These are phyloP conservation scores for Prosopocoilus inquinatus DNA, from an alignment of 2,888 invertebrate genomes.

Conservation along the genomic window DNA sequence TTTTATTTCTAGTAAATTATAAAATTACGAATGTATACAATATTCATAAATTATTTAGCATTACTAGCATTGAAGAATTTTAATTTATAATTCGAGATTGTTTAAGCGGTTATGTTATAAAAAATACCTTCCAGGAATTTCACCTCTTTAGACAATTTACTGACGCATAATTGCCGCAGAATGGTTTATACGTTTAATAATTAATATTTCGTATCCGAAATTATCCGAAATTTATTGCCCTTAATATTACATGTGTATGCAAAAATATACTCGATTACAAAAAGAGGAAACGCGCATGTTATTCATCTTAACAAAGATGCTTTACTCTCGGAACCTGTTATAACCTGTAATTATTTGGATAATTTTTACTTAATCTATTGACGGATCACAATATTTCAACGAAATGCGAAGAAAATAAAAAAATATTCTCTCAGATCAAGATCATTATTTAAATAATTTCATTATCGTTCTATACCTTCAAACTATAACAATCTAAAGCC, in stretches of 20 bases:
- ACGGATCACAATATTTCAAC: too few relatives aligned
- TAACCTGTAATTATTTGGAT: too few relatives aligned
- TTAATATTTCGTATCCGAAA: conserved; percentile 1
- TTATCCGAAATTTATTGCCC: conserved; percentile 4
- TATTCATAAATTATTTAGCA: conserved; percentile 4
- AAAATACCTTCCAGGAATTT: neutral
- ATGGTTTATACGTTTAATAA: conserved; percentile 3
- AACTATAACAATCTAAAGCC: too few relatives aligned
- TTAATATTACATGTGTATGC: neutral
- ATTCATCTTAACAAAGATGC: too few relatives aligned
- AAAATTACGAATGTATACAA: conserved; percentile 4
- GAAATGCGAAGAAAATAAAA: too few relatives aligned
- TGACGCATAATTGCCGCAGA: neutral
- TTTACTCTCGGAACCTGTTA: too few relatives aligned
- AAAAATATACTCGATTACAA: neutral
- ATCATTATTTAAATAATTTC: too few relatives aligned
- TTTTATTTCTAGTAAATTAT: neutral
- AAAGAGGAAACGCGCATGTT: too few relatives aligned
- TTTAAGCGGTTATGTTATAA: neutral
- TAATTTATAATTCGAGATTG: conserved; percentile 4
- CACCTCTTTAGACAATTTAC: neutral
- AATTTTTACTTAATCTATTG: too few relatives aligned
- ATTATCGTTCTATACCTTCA: too few relatives aligned
- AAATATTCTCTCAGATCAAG: too few relatives aligned
- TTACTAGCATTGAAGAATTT: conserved; percentile 4